These are phyloP conservation scores for Sarcophaga variegata DNA, from an alignment of 2,888 invertebrate genomes.

Conservation along the genomic window DNA sequence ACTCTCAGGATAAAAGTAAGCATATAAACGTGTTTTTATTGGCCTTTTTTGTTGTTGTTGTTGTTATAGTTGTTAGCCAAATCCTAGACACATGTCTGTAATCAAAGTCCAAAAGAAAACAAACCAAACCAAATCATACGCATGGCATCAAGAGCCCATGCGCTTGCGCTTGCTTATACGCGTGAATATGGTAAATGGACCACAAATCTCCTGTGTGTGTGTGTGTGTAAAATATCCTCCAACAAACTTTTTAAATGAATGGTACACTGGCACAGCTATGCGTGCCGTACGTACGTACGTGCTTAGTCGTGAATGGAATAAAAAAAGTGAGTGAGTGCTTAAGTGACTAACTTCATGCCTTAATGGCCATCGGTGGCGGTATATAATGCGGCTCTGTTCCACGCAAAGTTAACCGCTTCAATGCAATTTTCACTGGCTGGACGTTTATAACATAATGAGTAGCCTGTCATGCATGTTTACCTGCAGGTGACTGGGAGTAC, in stretches of 20 bases:
- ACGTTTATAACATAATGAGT: too few relatives aligned
- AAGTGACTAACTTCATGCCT: slow-evolving; percentile 19
- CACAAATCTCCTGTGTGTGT: neutral
- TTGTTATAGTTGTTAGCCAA: neutral
- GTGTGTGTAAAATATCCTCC: too few relatives aligned
- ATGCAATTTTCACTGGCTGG: too few relatives aligned
- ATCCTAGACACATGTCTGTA: slow-evolving; percentile 46
- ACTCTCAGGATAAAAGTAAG: slow-evolving; percentile 3
- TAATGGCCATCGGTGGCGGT: slow-evolving; percentile 46
- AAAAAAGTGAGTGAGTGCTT: slow-evolving; percentile 19
- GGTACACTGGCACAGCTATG: neutral
- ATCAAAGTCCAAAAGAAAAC: slow-evolving; percentile 27
- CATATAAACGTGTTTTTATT: slow-evolving; percentile 1
- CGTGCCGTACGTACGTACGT: slow-evolving; percentile 15
- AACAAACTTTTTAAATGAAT: neutral
- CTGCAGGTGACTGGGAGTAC: too few relatives aligned
- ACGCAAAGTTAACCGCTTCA: too few relatives aligned
- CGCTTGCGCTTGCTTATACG: neutral
- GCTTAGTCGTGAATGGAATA: neutral
- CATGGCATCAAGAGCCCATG: slow-evolving; percentile 57
- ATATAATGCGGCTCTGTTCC: neutral
- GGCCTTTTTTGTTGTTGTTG: neutral
- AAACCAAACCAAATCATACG: slow-evolving; percentile 38
- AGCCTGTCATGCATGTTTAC: too few relatives aligned
- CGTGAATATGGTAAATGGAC: slow-evolving; percentile 6